These are phyloP conservation scores for Troglohyphantes excavatus DNA, from an alignment of 2,888 invertebrate species.

Conservation along the genomic window DNA sequence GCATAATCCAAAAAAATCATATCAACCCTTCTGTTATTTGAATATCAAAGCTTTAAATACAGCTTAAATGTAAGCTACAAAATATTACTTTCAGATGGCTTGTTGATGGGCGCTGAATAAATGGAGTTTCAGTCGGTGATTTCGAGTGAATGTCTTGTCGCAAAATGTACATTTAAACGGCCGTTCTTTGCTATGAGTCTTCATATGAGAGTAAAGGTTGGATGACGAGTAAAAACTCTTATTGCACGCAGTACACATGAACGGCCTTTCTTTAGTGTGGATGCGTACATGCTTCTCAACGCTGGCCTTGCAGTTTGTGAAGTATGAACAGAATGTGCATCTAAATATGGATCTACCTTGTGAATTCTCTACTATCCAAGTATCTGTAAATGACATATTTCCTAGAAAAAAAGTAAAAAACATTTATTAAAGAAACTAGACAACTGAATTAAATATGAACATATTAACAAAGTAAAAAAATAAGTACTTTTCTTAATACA, in stretches of 20 bases:
- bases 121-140: neutral
- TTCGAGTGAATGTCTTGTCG: neutral
- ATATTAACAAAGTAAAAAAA: too few species aligned
- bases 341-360: neutral
- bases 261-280: constrained; percentile 29
- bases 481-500: too few species aligned
- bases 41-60: too few species aligned
- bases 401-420: constrained; percentile 7
- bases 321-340: constrained; percentile 28
- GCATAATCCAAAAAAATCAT: too few species aligned
- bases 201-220: neutral
- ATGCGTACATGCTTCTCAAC: constrained; percentile 8
- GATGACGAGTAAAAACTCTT: constrained; percentile 24
- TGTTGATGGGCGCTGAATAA: neutral
- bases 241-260: neutral
- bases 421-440: too few species aligned
- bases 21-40: too few species aligned
- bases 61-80: too few species aligned
- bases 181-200: constrained; percentile 5
- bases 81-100: too few species aligned
- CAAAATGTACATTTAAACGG: neutral
- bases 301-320: neutral
- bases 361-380: too few species aligned
- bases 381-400: neutral
- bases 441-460: too few species aligned